Evolutionary conservation across 2,113 vertebrate genomes (phyloP).

Genomic region (Malurus melanocephalus): DNA sequence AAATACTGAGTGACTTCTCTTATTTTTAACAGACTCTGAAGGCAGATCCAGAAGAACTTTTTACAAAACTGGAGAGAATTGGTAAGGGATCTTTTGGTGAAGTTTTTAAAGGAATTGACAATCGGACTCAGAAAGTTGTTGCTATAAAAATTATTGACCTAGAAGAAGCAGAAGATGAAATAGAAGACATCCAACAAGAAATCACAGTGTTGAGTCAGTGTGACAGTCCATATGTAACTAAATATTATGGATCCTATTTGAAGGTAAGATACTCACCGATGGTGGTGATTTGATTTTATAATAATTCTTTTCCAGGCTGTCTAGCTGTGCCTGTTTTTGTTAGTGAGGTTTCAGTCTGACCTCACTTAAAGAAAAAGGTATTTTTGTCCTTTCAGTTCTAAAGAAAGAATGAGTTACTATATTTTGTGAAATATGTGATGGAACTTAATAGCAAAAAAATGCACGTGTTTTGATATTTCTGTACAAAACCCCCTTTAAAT

Average conservation of each 20-base stretch:
- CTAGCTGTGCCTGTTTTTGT: not conserved
- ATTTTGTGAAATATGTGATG: not conserved
- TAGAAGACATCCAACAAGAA: slow-evolving; percentile 98
- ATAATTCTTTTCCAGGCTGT: not conserved
- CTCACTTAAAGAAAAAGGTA: not conserved
- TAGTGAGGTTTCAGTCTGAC: not conserved
- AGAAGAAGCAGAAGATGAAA: slow-evolving; percentile 97
- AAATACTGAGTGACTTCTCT: not conserved
- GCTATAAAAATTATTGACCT: slow-evolving; percentile 99
- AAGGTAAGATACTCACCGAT: slow-evolving; percentile 80
- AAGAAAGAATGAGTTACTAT: not conserved
- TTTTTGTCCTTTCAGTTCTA: not conserved
- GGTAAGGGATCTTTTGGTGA: slow-evolving; percentile 97
- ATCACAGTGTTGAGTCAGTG: slow-evolving; percentile 98
- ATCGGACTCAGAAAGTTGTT: slow-evolving; percentile 93
- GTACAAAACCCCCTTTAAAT: not conserved
- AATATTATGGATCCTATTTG: slow-evolving; percentile 96
- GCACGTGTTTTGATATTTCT: not conserved
- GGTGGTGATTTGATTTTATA: not conserved
- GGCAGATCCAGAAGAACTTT: slow-evolving; percentile 91
- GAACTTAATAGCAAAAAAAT: not conserved
- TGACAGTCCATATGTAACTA: slow-evolving; percentile 96
- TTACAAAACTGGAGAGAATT: slow-evolving; percentile 94
- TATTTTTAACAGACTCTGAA: slow-evolving; percentile 79
- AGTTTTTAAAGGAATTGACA: slow-evolving; percentile 98